phyloP scores from a whole-genome alignment of 2,113 vertebrate genomes.

The Narcine bancroftii region DNA sequence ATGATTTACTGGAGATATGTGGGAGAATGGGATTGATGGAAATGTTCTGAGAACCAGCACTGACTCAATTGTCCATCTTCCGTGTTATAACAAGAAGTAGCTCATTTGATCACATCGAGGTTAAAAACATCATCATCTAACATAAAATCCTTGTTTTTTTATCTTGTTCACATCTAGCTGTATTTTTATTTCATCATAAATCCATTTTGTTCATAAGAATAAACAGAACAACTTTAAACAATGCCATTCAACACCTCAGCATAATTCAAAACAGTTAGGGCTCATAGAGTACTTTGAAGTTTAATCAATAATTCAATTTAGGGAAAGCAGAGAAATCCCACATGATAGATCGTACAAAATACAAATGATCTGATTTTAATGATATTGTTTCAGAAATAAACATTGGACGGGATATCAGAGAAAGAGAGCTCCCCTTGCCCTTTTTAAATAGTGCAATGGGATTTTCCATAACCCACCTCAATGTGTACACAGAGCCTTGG shows the following conservation, averaged over 20 bases:
- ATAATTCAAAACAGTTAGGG: background rate
- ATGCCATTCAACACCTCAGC: background rate
- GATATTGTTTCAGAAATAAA: background rate
- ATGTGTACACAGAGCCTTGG: background rate
- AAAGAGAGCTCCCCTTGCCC: background rate
- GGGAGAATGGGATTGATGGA: too few species aligned
- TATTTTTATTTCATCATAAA: background rate
- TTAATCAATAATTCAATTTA: background rate
- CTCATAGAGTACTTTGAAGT: background rate
- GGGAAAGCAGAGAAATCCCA: background rate
- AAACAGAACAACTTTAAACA: background rate
- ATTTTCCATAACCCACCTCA: background rate
- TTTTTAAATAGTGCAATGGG: background rate
- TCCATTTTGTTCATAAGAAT: background rate
- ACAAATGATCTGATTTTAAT: background rate
- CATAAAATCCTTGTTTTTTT: background rate
- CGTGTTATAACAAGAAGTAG: background rate
- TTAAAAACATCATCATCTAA: background rate
- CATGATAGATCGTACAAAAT: background rate
- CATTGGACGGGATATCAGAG: background rate
- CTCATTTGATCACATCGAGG: background rate
- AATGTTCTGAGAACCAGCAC: too few species aligned
- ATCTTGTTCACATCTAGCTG: background rate
- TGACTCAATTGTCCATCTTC: too few species aligned
- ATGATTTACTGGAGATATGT: too few species aligned